Conservation (phyloP, 1,140 invertebrate species). For the Cyrtorhinus lividipennis region DNA sequence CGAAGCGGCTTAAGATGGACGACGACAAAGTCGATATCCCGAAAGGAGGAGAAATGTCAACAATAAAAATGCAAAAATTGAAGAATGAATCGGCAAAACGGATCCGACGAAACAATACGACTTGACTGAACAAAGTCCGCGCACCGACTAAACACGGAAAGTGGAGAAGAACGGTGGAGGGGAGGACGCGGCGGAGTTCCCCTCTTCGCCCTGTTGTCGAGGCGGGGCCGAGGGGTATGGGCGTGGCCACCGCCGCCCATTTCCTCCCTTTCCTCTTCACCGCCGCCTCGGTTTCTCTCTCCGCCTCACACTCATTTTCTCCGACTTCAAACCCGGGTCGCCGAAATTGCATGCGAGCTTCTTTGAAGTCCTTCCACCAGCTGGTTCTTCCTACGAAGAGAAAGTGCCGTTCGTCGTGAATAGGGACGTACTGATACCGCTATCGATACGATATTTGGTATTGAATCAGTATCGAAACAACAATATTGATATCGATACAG, state of each 20-base stretch:
- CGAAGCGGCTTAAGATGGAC: too few relatives aligned
- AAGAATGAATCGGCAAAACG: constrained; percentile 2
- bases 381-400: too few relatives aligned
- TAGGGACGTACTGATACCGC: too few relatives aligned
- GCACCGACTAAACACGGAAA: neutral
- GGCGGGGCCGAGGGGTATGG: neutral
- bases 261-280: neutral
- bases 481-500: too few relatives aligned
- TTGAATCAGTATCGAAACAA: too few relatives aligned
- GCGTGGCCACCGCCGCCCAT: neutral
- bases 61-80: constrained; percentile 1
- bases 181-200: neutral
- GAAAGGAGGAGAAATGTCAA: too few relatives aligned
- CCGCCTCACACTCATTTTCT: neutral
- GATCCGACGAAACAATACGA: neutral
- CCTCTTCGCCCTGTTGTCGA: neutral
- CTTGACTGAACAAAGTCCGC: constrained; percentile 12
- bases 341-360: neutral
- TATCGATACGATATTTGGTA: too few relatives aligned
- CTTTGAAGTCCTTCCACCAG: too few relatives aligned
- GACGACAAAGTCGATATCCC: too few relatives aligned
- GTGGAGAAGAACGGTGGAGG: neutral
- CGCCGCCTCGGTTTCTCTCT: neutral
- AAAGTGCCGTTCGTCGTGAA: too few relatives aligned
- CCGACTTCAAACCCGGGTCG: neutral